Evolutionary conservation across 1,140 invertebrate genomes (phyloP).

Genomic region (Sipha flava): DNA sequence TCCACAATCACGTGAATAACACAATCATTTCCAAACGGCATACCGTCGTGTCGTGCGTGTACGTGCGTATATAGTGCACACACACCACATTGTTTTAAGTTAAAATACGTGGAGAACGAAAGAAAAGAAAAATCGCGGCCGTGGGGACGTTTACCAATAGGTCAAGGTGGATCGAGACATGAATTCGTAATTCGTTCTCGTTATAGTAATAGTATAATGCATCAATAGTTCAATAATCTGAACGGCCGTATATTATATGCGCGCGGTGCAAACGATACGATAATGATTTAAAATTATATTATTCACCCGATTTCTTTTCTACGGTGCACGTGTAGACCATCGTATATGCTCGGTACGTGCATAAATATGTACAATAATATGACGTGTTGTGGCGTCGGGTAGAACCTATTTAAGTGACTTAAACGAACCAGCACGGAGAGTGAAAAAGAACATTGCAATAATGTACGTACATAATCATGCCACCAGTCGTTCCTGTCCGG

Average conservation of each 20-base stretch:
- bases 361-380: too few relatives aligned
- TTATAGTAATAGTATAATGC: too few relatives aligned
- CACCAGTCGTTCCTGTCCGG: not conserved
- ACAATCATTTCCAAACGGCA: not conserved
- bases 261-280: too few relatives aligned
- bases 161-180: constrained; percentile 24
- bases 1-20: not conserved
- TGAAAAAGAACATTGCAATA: not conserved
- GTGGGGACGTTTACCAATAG: not conserved
- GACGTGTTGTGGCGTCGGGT: too few relatives aligned
- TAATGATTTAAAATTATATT: not conserved
- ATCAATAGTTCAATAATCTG: too few relatives aligned
- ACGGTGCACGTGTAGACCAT: too few relatives aligned
- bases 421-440: not conserved
- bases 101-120: not conserved
- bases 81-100: not conserved
- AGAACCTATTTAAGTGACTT: not conserved
- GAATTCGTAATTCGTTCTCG: constrained; percentile 2
- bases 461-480: not conserved
- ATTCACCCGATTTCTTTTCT: not conserved
- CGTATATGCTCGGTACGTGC: too few relatives aligned
- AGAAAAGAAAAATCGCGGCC: too few relatives aligned
- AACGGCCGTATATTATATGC: too few relatives aligned
- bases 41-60: not conserved
- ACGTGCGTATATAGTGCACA: too few relatives aligned